Conservation (phyloP, 2,888 invertebrate genomes). For the Platerodrilus igneus region DNA sequence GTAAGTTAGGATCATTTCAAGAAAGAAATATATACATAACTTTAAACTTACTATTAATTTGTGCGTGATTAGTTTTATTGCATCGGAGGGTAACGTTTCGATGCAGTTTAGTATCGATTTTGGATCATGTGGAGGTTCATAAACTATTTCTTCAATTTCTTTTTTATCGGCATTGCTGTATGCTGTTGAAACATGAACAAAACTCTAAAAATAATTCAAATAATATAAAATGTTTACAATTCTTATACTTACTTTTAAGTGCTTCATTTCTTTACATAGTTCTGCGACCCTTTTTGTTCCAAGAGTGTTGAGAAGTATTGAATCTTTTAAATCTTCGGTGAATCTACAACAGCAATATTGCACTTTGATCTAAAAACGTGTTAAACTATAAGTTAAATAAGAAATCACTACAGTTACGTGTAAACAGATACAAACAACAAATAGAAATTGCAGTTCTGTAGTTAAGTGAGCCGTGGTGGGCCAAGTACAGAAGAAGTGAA, state of each 20-base stretch:
- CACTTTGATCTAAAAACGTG: background rate
- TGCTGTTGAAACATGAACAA: constrained; percentile 92
- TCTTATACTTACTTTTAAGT: constrained; percentile 57
- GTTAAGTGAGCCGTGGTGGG: no score
- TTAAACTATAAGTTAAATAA: background rate
- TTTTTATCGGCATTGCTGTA: constrained; percentile 88
- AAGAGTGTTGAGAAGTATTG: constrained; percentile 83
- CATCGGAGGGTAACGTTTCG: constrained; percentile 58
- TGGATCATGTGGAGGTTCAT: constrained; percentile 65
- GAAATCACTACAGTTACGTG: no score
- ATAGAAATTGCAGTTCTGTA: constrained; percentile 1
- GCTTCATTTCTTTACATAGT: constrained; percentile 74
- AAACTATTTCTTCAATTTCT: constrained; percentile 78
- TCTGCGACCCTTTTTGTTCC: constrained; percentile 82
- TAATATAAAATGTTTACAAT: background rate
- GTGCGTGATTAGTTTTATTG: constrained; percentile 54
- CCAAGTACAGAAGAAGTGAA: no score
- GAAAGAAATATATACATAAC: background rate
- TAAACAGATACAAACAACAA: background rate
- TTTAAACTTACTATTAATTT: constrained; percentile 52
- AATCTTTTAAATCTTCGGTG: constrained; percentile 83
- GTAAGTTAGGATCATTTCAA: background rate
- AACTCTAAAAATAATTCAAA: constrained; percentile 50
- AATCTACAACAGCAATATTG: constrained; percentile 51
- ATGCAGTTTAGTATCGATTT: constrained; percentile 59